These are phyloP conservation scores for Catocala nupta DNA, from an alignment of 2,888 invertebrate species.

Conservation along the genomic window DNA sequence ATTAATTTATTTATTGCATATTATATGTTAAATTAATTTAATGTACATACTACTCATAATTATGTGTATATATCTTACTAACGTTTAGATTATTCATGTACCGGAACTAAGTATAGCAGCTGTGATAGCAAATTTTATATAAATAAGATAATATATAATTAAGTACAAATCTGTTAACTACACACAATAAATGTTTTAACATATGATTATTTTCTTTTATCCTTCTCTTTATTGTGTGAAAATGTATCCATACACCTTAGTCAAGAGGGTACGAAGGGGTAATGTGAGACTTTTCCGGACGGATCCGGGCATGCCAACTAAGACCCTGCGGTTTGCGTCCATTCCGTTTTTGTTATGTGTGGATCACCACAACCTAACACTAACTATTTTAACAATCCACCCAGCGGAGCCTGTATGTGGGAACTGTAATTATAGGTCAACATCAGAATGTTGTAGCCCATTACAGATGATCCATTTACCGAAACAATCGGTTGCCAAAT, in stretches of 20 bases:
- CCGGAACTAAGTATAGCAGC: slow-evolving; percentile 31
- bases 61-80: slow-evolving; percentile 5
- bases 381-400: too few relatives aligned
- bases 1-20: background rate
- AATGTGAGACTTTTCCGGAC: too few relatives aligned
- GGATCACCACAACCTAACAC: too few relatives aligned
- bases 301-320: too few relatives aligned
- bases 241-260: background rate
- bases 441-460: too few relatives aligned
- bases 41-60: slow-evolving; percentile 1
- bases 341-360: too few relatives aligned
- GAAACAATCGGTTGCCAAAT: too few relatives aligned
- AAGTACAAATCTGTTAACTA: slow-evolving; percentile 42
- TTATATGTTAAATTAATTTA: background rate
- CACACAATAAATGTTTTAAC: slow-evolving; percentile 34
- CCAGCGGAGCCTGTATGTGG: too few relatives aligned
- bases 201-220: background rate
- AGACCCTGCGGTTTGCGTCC: too few relatives aligned
- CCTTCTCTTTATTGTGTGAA: background rate
- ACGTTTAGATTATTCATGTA: slow-evolving; percentile 23
- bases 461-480: too few relatives aligned
- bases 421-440: too few relatives aligned
- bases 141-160: slow-evolving; percentile 24
- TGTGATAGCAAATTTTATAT: slow-evolving; percentile 50
- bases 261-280: too few relatives aligned